Evolutionary conservation across 1,140 invertebrate genomes (phyloP).

Genomic region (Matsumurasca onukii): DNA sequence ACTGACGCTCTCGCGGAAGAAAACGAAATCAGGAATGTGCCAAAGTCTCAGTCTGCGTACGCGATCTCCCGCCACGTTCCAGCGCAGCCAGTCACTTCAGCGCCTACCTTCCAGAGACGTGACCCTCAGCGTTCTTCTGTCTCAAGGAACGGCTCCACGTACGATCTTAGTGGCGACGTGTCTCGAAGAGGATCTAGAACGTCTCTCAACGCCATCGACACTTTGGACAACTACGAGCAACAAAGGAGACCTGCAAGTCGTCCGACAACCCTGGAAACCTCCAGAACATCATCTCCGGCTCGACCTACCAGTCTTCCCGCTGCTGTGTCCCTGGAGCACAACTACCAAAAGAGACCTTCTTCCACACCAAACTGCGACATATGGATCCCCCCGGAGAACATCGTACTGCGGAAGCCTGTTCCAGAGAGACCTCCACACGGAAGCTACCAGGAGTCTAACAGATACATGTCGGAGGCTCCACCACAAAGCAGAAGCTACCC

Average conservation of each 20-base stretch:
- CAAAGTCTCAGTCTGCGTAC: constrained; percentile 35
- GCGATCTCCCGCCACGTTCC: constrained; percentile 18
- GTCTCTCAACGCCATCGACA: constrained; percentile 29
- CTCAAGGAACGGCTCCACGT: constrained; percentile 31
- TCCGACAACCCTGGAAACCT: constrained; percentile 33
- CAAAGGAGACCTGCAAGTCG: not conserved
- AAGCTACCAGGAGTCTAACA: not conserved
- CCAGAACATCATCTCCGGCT: constrained; percentile 32
- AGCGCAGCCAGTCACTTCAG: not conserved
- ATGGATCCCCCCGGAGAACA: constrained; percentile 32
- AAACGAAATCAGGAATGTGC: constrained; percentile 15
- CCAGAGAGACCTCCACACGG: not conserved
- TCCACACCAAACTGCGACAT: constrained; percentile 42
- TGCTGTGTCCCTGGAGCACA: constrained; percentile 38
- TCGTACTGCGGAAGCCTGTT: constrained; percentile 20
- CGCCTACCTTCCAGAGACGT: constrained; percentile 20
- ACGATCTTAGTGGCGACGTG: constrained; percentile 43
- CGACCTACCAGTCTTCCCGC: constrained; percentile 44
- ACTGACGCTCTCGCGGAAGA: constrained; percentile 31
- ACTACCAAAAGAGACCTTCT: constrained; percentile 44
- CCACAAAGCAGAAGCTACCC: constrained; percentile 4
- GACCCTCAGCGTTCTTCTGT: constrained; percentile 21
- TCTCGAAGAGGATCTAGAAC: constrained; percentile 37
- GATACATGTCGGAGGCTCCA: not conserved
- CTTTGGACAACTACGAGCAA: not conserved